phyloP scores from a whole-genome alignment of 2,113 vertebrate species.

The Psilopsiagon aurifrons region DNA sequence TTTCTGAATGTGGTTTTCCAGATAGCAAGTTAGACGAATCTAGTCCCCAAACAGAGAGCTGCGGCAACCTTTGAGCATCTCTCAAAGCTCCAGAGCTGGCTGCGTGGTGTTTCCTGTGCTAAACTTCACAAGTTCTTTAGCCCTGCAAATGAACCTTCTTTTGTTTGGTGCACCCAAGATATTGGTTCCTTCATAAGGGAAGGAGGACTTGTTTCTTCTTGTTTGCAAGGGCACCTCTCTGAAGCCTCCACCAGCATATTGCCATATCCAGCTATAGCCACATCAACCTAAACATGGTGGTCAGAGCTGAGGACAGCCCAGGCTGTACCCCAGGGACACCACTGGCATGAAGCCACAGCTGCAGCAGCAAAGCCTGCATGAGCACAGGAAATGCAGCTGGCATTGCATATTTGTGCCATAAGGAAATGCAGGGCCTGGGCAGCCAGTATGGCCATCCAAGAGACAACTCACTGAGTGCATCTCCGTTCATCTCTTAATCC shows the following conservation, averaged over 20 bases:
- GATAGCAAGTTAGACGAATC: not conserved
- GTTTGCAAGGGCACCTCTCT: not conserved
- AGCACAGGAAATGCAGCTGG: not conserved
- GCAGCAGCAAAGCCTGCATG: not conserved
- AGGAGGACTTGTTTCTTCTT: not conserved
- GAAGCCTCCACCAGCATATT: not conserved
- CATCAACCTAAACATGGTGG: accelerated
- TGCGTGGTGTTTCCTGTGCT: not conserved
- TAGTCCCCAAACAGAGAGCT: not conserved
- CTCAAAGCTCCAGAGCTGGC: not conserved
- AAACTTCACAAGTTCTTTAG: not conserved
- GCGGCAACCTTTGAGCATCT: not conserved
- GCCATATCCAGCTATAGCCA: not conserved
- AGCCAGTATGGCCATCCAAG: not conserved
- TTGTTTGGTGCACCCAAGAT: not conserved
- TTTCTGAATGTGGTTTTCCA: not conserved
- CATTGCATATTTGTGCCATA: not conserved
- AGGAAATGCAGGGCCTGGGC: too few relatives aligned
- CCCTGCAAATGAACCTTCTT: not conserved
- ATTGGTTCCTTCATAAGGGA: accelerated
- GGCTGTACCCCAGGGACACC: not conserved
- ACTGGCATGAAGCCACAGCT: not conserved
- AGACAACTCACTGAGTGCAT: not conserved
- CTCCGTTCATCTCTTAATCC: not conserved
- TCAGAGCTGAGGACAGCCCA: not conserved